phyloP scores from a whole-genome alignment of 2,797 vertebrate genomes.

The Pelochelys cantorii region DNA sequence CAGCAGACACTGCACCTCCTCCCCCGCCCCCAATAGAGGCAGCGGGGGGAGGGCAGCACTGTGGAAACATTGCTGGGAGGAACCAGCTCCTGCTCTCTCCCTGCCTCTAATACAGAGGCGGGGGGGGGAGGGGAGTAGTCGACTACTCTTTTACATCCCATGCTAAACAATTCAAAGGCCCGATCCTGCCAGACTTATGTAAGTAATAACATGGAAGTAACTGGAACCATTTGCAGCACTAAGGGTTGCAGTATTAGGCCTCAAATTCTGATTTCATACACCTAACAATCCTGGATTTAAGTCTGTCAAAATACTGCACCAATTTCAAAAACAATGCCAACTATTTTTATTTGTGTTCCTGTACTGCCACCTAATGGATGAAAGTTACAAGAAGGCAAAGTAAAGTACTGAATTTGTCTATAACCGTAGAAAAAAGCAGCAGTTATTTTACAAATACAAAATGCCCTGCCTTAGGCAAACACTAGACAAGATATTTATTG shows the following conservation, averaged over 20 bases:
- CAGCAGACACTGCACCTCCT: no score
- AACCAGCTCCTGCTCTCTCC: no score
- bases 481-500: neutral
- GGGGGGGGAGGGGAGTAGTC: no score
- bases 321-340: neutral
- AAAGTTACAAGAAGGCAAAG: neutral
- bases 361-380: constrained; percentile 77
- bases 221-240: neutral
- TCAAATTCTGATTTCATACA: neutral
- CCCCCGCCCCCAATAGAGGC: no score
- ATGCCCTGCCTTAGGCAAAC: neutral
- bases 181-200: neutral
- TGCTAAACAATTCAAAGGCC: neutral
- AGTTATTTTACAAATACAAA: neutral
- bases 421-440: neutral
- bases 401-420: rapidly evolving
- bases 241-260: neutral
- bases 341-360: constrained; percentile 18
- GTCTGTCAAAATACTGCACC: neutral
- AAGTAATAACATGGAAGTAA: neutral
- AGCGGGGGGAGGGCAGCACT: no score
- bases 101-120: no score
- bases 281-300: neutral
- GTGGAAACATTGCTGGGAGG: no score
- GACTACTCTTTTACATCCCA: no score